A percentile compares a stretch with the other conserved stretches of the same genome.
phyloP scores from a whole-genome alignment of 2,888 invertebrate species.

The Stenolophus ochropezus region DNA sequence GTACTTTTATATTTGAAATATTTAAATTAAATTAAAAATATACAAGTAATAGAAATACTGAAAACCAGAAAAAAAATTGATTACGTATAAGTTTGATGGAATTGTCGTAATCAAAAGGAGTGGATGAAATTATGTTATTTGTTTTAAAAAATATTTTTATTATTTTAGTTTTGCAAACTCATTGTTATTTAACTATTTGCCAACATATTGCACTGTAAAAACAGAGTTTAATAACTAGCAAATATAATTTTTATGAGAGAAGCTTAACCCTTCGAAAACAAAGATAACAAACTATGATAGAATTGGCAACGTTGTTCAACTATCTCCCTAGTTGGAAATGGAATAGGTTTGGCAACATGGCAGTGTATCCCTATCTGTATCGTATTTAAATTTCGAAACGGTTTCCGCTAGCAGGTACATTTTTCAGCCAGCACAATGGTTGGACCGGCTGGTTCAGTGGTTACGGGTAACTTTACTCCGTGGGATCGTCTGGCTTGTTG shows the following conservation, averaged over 20 bases:
- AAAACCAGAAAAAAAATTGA: too few relatives aligned
- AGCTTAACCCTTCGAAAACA: background rate
- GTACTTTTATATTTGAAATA: too few relatives aligned
- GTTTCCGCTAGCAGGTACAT: slow-evolving; percentile 51
- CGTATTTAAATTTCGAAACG: slow-evolving; percentile 49
- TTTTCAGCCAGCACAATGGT: slow-evolving; percentile 41
- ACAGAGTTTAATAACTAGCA: background rate
- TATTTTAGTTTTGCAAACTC: too few relatives aligned
- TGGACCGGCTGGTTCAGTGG: slow-evolving; percentile 48
- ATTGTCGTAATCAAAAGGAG: too few relatives aligned
- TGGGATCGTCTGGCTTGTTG: slow-evolving; percentile 35
- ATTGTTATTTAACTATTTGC: too few relatives aligned
- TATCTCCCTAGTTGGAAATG: background rate
- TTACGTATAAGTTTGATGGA: too few relatives aligned
- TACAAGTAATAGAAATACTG: too few relatives aligned
- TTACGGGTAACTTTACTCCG: slow-evolving; percentile 48
- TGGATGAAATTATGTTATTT: too few relatives aligned
- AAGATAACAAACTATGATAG: background rate
- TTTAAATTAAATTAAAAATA: too few relatives aligned
- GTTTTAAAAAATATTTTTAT: too few relatives aligned
- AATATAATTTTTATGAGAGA: background rate
- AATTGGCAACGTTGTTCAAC: background rate
- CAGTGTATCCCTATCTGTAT: slow-evolving; percentile 9
- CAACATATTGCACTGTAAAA: background rate
- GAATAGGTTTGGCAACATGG: background rate